Conservation (phyloP, 2,113 vertebrate species). For the Pseudorasbora parva region DNA sequence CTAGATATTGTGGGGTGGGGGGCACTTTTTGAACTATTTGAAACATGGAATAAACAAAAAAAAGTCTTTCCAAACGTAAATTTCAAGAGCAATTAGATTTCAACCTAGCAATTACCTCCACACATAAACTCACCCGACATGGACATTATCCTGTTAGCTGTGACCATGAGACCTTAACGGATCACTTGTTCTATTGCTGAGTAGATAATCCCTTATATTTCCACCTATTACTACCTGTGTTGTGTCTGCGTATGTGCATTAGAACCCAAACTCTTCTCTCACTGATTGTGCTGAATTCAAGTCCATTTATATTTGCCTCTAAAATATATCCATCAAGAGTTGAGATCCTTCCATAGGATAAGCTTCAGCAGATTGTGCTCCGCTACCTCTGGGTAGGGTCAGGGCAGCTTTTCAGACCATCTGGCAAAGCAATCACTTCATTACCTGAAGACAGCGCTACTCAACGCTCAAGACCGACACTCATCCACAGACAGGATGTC, state of each 20-base stretch:
- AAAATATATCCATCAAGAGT: background rate
- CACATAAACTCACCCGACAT: background rate
- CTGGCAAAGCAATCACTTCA: slow-evolving; percentile 46
- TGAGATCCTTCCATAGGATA: background rate
- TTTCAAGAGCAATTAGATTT: background rate
- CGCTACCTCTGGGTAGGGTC: slow-evolving; percentile 7
- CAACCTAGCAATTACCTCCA: background rate
- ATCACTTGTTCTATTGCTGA: slow-evolving; percentile 12
- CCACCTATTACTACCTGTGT: background rate
- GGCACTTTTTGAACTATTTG: too few species aligned
- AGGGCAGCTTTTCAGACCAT: slow-evolving; percentile 52
- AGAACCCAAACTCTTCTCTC: background rate
- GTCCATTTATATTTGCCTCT: background rate
- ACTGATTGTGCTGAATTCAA: background rate
- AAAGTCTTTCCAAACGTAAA: too few species aligned
- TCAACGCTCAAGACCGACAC: slow-evolving; percentile 1
- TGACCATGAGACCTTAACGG: slow-evolving; percentile 2
- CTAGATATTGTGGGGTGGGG: background rate
- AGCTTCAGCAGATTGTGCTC: slow-evolving; percentile 19
- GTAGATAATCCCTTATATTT: slow-evolving; percentile 36
- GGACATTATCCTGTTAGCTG: slow-evolving; percentile 47
- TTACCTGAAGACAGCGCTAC: slow-evolving; percentile 31
- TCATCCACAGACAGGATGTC: background rate
- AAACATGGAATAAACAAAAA: background rate
- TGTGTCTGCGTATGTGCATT: background rate